A percentile compares a stretch with the other conserved stretches of the same genome.
phyloP scores from a whole-genome alignment of 2,113 vertebrate species.

The Hemiprocne comata region DNA sequence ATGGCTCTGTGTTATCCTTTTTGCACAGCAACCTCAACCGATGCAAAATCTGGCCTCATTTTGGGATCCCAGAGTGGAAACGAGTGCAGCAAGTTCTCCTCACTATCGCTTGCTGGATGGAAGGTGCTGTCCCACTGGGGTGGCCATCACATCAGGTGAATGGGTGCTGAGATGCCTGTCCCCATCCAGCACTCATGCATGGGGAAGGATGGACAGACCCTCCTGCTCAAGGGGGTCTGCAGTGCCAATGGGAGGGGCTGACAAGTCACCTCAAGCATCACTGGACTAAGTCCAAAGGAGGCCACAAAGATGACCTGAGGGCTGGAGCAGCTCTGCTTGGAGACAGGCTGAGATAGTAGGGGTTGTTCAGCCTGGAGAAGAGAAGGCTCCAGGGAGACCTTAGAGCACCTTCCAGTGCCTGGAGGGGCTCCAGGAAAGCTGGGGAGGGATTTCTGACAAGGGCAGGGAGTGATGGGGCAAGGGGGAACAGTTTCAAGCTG shows the following conservation, averaged over 20 bases:
- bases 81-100: neutral
- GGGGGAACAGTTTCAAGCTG: no score
- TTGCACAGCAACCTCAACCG: neutral
- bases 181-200: accelerated
- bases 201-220: neutral
- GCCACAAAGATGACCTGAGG: no score
- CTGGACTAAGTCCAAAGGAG: no score
- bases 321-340: no score
- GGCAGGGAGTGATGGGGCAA: no score
- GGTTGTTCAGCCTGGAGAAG: no score
- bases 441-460: no score
- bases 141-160: accelerated
- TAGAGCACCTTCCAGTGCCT: no score
- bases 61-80: neutral
- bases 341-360: no score
- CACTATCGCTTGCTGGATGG: accelerated
- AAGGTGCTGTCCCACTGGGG: neutral
- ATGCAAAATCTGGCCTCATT: neutral
- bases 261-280: neutral
- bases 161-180: neutral
- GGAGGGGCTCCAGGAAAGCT: no score
- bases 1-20: conserved; percentile 17
- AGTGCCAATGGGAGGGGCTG: neutral
- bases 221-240: accelerated
- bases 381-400: no score